Base-by-base conservation (phyloP, 2,888 invertebrate species). In the Aricia artaxerxes region DNA sequence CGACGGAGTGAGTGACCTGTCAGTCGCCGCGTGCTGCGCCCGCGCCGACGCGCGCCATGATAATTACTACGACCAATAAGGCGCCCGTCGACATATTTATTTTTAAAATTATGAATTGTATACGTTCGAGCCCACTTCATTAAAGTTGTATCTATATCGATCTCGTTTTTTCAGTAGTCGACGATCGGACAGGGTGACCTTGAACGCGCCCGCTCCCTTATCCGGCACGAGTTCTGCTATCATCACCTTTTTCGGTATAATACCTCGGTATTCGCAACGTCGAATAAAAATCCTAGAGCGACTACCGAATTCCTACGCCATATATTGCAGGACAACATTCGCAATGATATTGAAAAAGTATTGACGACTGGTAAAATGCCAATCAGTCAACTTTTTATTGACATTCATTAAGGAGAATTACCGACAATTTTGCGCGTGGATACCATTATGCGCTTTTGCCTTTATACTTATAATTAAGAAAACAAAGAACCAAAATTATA, bases 21-120 rank as follows among this genome's bases (percentile, higher is more conserved):
- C 82, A 83, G 84, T 81, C 80, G 85, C 83, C 85, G 84, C 87
- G 85, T 86, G 86, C 83, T 83, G 83, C 85, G 87, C 88, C 85
- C 85, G 87, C 88, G 86, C 87, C 85, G 86, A 86, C 87, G 82
- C 86, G 86, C 87, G 88, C 90, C 89, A 89, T 89, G 88, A 91
- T 92, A 94, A 94, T 94, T 93, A 92, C 91, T 87, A 89, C 89
- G 84, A 89, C 91, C 92, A 91, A 91, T 93, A 93, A 91, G 90
- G 90, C 88, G 90, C 88, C 88, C 86, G 87, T 90, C 92, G 89
- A 91, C 89, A 89, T 91, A 88, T 88, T 90, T 89, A 87, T 88
- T 90, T 90, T 82, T 90, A 85, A 87, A 87, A 87, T 88, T 89
- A 90, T 88, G 88, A 89, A 90, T 90, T 86, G 86, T 85, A 86